phyloP scores from a whole-genome alignment of 1,140 invertebrate species.

The Leptoteleia sp. region DNA sequence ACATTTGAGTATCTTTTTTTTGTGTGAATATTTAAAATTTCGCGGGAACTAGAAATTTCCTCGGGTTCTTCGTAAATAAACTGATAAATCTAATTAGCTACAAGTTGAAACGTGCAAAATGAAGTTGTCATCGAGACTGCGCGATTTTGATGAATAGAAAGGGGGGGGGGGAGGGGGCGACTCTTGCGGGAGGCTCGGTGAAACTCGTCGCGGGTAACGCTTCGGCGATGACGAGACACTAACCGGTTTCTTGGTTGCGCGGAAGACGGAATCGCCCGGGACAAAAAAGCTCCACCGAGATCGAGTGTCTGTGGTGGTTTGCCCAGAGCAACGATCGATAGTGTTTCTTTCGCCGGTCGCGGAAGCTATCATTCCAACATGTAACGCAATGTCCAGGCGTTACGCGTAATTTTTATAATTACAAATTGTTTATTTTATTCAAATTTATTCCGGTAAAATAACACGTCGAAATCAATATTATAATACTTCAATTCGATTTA shows the following conservation, averaged over 20 bases:
- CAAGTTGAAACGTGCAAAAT: too few species aligned
- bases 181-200: not conserved
- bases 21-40: too few species aligned
- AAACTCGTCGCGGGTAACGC: conserved; percentile 42
- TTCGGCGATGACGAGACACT: conserved; percentile 27
- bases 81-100: too few species aligned
- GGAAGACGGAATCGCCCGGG: conserved; percentile 41
- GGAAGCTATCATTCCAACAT: conserved; percentile 45
- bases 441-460: too few species aligned
- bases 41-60: too few species aligned
- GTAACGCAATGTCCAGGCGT: conserved; percentile 13
- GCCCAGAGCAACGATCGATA: conserved; percentile 58
- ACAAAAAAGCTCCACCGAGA: conserved; percentile 55
- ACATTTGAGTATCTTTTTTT: too few species aligned
- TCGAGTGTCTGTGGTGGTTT: conserved; percentile 60
- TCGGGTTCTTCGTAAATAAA: too few species aligned
- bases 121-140: too few species aligned
- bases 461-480: too few species aligned
- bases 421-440: conserved; percentile 20
- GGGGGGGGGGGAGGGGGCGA: too few species aligned
- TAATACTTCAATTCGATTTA: too few species aligned
- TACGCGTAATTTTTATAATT: conserved; percentile 36
- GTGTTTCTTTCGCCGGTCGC: conserved; percentile 55
- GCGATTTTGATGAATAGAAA: conserved; percentile 3
- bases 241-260: conserved; percentile 48